Conservation (phyloP, 2,888 invertebrate species). For the Eugnorisma glareosa region DNA sequence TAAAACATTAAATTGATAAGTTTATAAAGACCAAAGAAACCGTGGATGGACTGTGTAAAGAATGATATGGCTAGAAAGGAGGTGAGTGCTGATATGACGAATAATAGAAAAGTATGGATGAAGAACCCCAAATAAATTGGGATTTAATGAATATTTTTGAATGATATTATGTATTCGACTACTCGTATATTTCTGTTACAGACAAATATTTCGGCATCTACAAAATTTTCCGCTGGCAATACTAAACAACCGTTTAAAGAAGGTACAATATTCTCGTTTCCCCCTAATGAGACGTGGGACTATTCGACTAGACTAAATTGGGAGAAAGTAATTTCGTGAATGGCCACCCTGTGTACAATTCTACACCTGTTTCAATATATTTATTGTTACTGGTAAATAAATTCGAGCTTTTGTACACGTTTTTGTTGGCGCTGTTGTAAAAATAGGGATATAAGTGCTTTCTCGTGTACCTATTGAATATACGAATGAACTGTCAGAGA, state of each 20-base stretch:
- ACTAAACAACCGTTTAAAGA: slow-evolving; percentile 42
- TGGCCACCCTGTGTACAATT: slow-evolving; percentile 71
- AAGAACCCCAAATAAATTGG: no score
- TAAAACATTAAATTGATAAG: neutral
- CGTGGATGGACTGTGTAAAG: no score
- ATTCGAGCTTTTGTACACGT: slow-evolving; percentile 33
- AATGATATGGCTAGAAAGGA: no score
- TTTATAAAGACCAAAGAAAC: no score
- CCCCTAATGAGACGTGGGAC: slow-evolving; percentile 69
- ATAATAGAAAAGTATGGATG: no score
- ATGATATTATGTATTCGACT: neutral
- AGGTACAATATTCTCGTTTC: slow-evolving; percentile 63
- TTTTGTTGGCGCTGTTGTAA: slow-evolving; percentile 32
- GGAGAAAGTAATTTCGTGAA: slow-evolving; percentile 74
- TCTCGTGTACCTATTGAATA: slow-evolving; percentile 20
- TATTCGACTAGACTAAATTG: slow-evolving; percentile 67
- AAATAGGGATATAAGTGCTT: slow-evolving; percentile 46
- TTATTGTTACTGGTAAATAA: slow-evolving; percentile 56
- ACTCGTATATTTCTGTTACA: slow-evolving; percentile 1
- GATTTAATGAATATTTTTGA: neutral
- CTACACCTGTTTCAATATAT: slow-evolving; percentile 69
- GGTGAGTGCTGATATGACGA: no score
- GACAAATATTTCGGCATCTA: slow-evolving; percentile 4
- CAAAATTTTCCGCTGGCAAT: slow-evolving; percentile 18
- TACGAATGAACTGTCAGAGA: neutral